Percentiles rank a stretch among this genome's conserved stretches.
phyloP scores from a whole-genome alignment of 2,797 vertebrate genomes.

The Carduelis carduelis region DNA sequence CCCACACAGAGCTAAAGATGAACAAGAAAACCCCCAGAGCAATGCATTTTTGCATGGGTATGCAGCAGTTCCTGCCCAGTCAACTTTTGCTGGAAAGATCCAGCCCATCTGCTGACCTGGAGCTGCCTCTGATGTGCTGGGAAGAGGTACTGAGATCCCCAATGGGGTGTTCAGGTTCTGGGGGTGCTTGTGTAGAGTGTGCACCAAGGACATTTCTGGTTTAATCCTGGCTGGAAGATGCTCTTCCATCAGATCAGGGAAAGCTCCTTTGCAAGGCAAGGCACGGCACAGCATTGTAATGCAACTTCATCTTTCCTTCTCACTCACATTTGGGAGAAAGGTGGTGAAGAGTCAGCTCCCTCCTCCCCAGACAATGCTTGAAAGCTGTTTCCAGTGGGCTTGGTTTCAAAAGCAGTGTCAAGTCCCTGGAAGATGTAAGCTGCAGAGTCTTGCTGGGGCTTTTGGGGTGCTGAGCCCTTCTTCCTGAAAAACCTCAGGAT shows the following conservation, averaged over 20 bases:
- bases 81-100: background rate
- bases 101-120: background rate
- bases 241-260: background rate
- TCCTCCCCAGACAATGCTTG: background rate
- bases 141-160: background rate
- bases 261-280: background rate
- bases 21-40: constrained; percentile 46
- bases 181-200: background rate
- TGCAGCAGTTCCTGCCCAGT: constrained; percentile 49
- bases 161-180: background rate
- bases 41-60: constrained; percentile 60
- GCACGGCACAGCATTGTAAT: background rate
- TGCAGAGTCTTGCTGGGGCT: background rate
- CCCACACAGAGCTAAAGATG: constrained; percentile 7
- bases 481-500: background rate
- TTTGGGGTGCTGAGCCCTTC: background rate
- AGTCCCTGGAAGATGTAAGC: background rate
- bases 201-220: background rate
- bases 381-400: background rate
- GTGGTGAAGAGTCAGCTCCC: background rate
- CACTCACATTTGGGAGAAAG: background rate
- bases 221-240: background rate
- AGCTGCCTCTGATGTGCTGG: background rate
- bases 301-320: background rate
- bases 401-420: background rate